phyloP scores from a whole-genome alignment of 2,888 invertebrate genomes.

The Aporophyla lueneburgensis region DNA sequence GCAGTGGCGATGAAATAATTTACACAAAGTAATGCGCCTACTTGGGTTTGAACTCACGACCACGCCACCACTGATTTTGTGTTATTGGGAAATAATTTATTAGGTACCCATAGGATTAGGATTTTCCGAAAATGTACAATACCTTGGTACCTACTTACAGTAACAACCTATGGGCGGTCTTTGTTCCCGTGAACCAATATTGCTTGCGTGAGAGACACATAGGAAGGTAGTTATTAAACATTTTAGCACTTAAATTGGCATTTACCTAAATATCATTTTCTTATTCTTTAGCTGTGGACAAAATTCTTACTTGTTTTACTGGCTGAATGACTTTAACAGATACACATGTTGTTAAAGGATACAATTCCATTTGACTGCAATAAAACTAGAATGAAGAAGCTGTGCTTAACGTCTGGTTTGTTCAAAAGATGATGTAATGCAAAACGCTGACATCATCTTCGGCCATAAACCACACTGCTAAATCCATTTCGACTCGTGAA shows the following conservation, averaged over 20 bases:
- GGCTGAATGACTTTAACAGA: conserved; percentile 48
- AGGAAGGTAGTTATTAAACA: background rate
- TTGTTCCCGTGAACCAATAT: background rate
- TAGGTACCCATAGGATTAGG: background rate
- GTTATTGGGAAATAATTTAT: background rate
- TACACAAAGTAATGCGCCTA: too few species aligned
- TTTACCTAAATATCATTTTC: background rate
- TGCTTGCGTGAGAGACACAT: background rate
- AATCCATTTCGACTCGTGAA: conserved; percentile 71
- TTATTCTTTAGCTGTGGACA: background rate
- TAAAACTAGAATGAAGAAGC: conserved; percentile 47
- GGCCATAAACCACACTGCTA: conserved; percentile 74
- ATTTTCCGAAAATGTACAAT: background rate
- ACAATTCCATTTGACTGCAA: conserved; percentile 49
- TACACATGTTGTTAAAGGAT: conserved; percentile 52
- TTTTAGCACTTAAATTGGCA: background rate
- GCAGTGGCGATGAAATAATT: too few species aligned
- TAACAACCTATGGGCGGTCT: background rate
- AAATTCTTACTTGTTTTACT: conserved; percentile 6
- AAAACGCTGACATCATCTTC: conserved; percentile 76
- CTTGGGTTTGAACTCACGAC: too few species aligned
- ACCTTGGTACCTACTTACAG: background rate
- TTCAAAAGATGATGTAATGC: conserved; percentile 75
- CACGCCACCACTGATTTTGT: too few species aligned
- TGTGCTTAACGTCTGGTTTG: conserved; percentile 46